phyloP scores from a whole-genome alignment of 2,113 vertebrate genomes.

The Semnornis frantzii region DNA sequence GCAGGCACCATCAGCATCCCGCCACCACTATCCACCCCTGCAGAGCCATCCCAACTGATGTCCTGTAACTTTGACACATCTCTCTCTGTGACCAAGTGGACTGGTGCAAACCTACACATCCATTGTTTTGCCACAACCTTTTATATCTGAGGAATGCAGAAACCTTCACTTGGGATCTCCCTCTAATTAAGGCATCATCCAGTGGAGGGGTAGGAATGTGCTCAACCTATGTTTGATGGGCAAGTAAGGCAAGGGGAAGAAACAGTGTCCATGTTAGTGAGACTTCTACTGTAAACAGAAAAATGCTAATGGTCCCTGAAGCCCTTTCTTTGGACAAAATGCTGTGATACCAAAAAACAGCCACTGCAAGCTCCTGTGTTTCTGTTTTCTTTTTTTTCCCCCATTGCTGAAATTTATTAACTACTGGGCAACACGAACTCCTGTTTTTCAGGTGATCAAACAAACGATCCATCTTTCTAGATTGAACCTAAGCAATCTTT shows the following conservation, averaged over 20 bases:
- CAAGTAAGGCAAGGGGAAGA: neutral
- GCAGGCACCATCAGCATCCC: neutral
- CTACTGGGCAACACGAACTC: conserved; percentile 8
- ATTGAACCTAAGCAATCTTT: neutral
- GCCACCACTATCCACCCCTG: neutral
- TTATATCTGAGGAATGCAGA: neutral
- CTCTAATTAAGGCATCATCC: neutral
- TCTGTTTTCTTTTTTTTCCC: neutral
- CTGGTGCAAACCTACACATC: neutral
- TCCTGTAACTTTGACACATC: neutral
- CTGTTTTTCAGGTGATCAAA: conserved; percentile 11
- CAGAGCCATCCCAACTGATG: rapidly evolving
- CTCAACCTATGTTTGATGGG: neutral
- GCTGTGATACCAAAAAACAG: neutral
- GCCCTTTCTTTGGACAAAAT: neutral
- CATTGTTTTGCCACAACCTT: rapidly evolving
- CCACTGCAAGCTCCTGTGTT: neutral
- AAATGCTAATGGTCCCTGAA: neutral
- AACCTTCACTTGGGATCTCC: neutral
- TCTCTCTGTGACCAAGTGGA: neutral
- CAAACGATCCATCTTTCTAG: conserved; percentile 14
- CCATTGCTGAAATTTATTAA: neutral
- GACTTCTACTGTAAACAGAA: neutral
- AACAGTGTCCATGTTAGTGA: neutral
- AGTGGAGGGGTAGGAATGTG: neutral